These are phyloP conservation scores for Toxostoma redivivum DNA, from an alignment of 2,113 vertebrate species.

Conservation along the genomic window DNA sequence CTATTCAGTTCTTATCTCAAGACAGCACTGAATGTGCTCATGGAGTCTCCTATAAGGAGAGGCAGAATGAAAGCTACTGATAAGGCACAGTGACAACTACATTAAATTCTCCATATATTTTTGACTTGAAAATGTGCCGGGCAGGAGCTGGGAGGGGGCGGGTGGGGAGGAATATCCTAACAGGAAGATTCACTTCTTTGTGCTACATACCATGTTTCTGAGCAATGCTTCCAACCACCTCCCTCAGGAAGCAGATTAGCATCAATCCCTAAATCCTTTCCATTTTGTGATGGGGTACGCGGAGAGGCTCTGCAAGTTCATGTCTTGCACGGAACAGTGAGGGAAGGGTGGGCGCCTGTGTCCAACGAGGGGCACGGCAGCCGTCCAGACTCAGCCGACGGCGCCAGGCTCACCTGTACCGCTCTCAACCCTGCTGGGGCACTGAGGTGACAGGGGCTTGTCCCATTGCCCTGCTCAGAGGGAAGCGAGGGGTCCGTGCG, in stretches of 20 bases:
- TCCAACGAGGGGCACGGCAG: background rate
- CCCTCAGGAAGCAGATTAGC: background rate
- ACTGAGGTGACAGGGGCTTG: background rate
- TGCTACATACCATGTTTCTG: background rate
- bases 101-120: background rate
- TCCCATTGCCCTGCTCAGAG: background rate
- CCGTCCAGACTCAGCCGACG: background rate
- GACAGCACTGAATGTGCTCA: background rate
- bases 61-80: background rate
- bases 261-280: slow-evolving; percentile 7
- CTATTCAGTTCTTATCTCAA: background rate
- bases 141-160: background rate
- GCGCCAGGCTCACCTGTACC: background rate
- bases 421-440: rapidly evolving
- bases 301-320: background rate
- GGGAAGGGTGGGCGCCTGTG: background rate
- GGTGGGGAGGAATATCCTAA: background rate
- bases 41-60: background rate
- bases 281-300: background rate
- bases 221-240: background rate
- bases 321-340: background rate
- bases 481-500: rapidly evolving
- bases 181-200: background rate
- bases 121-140: background rate
- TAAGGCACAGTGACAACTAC: background rate